Base-by-base conservation (phyloP, 1,140 invertebrate genomes). In the Gonatopus flavifemur region DNA sequence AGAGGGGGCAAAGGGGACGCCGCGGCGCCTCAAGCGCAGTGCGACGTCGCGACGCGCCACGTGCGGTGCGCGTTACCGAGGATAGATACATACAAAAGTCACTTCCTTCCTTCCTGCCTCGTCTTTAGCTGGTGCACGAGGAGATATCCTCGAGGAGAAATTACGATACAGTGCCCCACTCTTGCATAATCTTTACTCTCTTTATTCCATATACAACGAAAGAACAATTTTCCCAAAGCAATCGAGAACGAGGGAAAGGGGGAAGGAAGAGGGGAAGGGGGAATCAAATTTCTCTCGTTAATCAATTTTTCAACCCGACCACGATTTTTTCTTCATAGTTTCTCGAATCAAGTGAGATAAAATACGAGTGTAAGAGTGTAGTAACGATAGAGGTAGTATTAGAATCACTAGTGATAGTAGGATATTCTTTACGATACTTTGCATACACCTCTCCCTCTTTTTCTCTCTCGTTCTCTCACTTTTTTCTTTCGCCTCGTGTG, bases 31-130 rank as follows among this genome's bases (percentile, higher is more conserved):
- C 59, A 59, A 77, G 76, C 76, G 62, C 74, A 78, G 76, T 77
- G 73, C 73, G 73, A 76, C 70, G 71, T 78, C 71, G 76, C 73
- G 70, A 76, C 67, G 76, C 73, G 71, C 74, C 76, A 78, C 72
- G 74, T 76, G 76, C 72, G 67, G 74, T 58, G 59, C 52, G 56
- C 48, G 62, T n/a, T 47, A 55, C 50, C 55, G 52, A 40, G 45
- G 41, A 18, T 5, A 47, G 38, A 33, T 43, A 52, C 39, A 30
- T 54, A 62, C 47, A 33, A 47, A 55, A 62, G 38, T 56, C 58
- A 55, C 43, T 61, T 62, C 59, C 61, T 64, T 66, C 55, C 62
- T 49, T 55, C 45, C 60, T 49, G 21, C n/a, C n/a, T 40, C 40
- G 41, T 28, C 32, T 45, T 33, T 45, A 31, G 51, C 12, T 42